Base-by-base conservation (phyloP, 2,888 invertebrate species). In the Troilus luridus region DNA sequence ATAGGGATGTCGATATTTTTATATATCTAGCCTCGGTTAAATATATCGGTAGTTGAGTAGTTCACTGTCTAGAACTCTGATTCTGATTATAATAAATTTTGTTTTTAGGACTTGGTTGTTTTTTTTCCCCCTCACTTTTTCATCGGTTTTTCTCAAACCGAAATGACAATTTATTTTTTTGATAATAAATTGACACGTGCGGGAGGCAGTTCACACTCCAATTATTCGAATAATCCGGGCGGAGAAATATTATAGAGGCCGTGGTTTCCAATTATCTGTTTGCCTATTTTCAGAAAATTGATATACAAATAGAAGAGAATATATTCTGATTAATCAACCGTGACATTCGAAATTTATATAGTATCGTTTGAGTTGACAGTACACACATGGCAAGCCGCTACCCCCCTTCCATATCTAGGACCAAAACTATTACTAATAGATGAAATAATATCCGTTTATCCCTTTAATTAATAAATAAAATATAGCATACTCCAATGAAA, bases 241-340 rank as follows among this genome's bases (percentile, higher is more conserved):
- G 81, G 54, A 58, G 85, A 54, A 56, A 21, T n/a, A 58, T 81
- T 81, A 56, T 85, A 56, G 85, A 85, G 85, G n/a, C 54, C 11
- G 56, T 56, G n/a, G 54, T 54, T 85, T 85, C 85, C 85, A 85
- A 85, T 85, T 85, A 85, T 58, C 56, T n/a, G 11, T 21, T 85
- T n/a, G 85, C 85, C 85, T 85, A 85, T 85, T 85, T 58, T 56
- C 56, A 85, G 85, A 58, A 85, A 85, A 85, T 77, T 77, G 72
- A 77, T 77, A 77, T 41, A 27, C 72, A 77, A 77, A 77, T 77
- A 41, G 72, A 41, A 41, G 27, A 77, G 27, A 14, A 17, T 77
- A 41, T 77, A 77, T 77, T 41, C 8, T 7, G 72, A 27, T 77
- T 77, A 77, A 77, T 77, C 72, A 77, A 77, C 72, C 72, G 72